Evolutionary conservation across 2,797 vertebrate genomes (phyloP), one percentile per base, ranked within the genome.

Genomic region (Danio albolineatus): DNA sequence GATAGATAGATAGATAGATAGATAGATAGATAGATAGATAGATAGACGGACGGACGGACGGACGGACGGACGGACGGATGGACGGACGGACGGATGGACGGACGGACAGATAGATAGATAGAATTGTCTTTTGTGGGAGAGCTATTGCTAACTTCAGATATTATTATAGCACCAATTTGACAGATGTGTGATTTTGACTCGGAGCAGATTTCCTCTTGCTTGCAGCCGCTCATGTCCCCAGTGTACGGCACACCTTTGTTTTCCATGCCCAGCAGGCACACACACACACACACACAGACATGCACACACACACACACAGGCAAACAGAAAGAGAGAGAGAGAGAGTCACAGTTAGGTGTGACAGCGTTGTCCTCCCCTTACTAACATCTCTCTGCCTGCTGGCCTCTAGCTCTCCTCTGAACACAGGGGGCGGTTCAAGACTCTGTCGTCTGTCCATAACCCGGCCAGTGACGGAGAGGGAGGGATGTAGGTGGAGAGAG

Each of bases 381-480:
- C 69, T 70, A 56, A 70, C 78, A 70, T 57, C 36, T 41, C 62
- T n/a, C 62, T 46, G 76, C 56, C 62, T 69, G 72, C 82, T 72
- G 39, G 60, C 53, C 73, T 77, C 60, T 61, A 80, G 64, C 28
- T 77, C 80, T 71, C 39, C 81, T 70, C 82, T 21, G 75, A 72
- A 73, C 73, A 56, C 76, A 53, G 28, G 28, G 83, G 79, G n/a
- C 73, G 83, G 46, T 75, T 76, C 36, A 80, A 64, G 61, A 53
- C 56, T 36, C 82, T 51, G 66, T 64, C 62, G 73, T 82, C 71
- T 59, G 61, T 79, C 78, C 73, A 88, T 76, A 77, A 94, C 94
- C 95, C 92, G 91, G 92, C 94, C 90, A 87, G 93, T 94, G 92
- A 83, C 91, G 87, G 91, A 91, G 92, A 92, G 86, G 91, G 84